Evolutionary conservation across 2,113 vertebrate genomes (phyloP).

Genomic region (Ursus arctos): DNA sequence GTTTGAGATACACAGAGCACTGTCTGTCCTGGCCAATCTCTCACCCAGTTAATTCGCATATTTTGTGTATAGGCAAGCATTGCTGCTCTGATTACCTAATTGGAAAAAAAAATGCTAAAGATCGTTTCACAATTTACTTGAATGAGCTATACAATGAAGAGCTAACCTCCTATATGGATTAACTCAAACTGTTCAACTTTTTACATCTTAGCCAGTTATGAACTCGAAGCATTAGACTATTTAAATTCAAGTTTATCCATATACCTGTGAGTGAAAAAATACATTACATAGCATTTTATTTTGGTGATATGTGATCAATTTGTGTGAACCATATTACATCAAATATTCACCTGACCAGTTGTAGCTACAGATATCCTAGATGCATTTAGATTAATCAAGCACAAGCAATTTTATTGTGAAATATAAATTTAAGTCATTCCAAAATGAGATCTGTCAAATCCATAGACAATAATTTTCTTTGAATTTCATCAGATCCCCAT

Average conservation of each 20-base stretch:
- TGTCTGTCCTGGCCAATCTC: conserved; percentile 94
- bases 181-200: neutral
- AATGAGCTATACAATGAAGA: neutral
- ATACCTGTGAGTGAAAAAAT: neutral
- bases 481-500: neutral
- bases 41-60: conserved; percentile 91
- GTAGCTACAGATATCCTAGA: neutral
- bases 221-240: neutral
- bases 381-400: neutral
- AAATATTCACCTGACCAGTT: neutral
- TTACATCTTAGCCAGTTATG: neutral
- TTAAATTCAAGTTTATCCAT: conserved; percentile 22
- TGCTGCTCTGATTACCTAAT: conserved; percentile 91
- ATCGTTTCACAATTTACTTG: neutral
- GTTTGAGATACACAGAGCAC: conserved; percentile 95
- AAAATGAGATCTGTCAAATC: neutral
- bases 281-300: neutral
- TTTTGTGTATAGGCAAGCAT: conserved; percentile 89
- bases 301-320: neutral
- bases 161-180: neutral
- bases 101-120: neutral
- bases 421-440: conserved; percentile 28
- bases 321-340: neutral
- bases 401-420: neutral
- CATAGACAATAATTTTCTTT: neutral